A percentile compares a stretch with the other conserved stretches of the same genome.
Conservation (phyloP, 2,797 vertebrate genomes). For the Champsocephalus gunnari region DNA sequence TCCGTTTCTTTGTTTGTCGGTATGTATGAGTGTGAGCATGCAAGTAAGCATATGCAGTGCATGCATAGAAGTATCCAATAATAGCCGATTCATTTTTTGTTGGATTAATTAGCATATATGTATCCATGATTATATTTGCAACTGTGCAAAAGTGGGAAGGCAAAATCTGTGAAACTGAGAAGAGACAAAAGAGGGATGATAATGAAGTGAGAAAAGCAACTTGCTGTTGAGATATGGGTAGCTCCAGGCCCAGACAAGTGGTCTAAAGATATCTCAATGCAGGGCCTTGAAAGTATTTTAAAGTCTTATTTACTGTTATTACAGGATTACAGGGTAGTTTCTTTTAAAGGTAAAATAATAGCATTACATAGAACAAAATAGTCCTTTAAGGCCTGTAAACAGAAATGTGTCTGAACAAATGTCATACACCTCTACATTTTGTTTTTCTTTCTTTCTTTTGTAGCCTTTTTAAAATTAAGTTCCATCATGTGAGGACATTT, state of each 20-base stretch:
- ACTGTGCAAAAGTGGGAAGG: constrained; percentile 19
- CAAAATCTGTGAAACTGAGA: constrained; percentile 16
- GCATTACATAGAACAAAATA: not conserved
- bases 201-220: constrained; percentile 17
- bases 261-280: no score
- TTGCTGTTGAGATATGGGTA: not conserved
- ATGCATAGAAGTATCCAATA: constrained; percentile 7
- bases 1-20: constrained; percentile 24
- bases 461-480: not conserved
- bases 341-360: not conserved
- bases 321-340: not conserved
- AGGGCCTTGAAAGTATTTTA: not conserved
- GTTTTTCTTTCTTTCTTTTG: not conserved
- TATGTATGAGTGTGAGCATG: not conserved
- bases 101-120: constrained; percentile 42
- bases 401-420: not conserved
- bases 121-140: constrained; percentile 35
- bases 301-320: not conserved
- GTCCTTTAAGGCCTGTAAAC: not conserved
- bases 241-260: not conserved
- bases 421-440: not conserved
- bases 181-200: constrained; percentile 1
- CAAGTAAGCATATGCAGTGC: constrained; percentile 9
- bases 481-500: constrained; percentile 21
- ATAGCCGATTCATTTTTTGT: constrained; percentile 20